A percentile compares a stretch with the other conserved stretches of the same genome.
phyloP scores from a whole-genome alignment of 2,888 invertebrate species.

The Nesidiocoris tenuis region DNA sequence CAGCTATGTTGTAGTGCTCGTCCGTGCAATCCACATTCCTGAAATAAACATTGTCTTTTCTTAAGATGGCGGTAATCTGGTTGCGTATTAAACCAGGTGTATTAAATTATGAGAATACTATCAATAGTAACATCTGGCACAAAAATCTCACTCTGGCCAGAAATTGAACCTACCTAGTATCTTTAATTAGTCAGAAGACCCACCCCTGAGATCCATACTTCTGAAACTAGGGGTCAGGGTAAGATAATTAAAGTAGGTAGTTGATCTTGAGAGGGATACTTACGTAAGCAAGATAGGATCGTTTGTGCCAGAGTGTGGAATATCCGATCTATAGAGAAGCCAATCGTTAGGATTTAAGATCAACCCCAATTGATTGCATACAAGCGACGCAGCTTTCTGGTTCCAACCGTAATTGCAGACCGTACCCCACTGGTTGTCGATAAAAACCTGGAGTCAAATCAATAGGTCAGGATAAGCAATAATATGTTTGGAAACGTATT shows the following conservation, averaged over 20 bases:
- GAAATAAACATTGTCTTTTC: too few species aligned
- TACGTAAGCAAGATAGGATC: constrained; percentile 71
- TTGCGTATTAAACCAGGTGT: background rate
- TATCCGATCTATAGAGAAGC: constrained; percentile 77
- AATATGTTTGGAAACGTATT: too few species aligned
- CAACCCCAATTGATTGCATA: constrained; percentile 91
- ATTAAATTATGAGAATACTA: background rate
- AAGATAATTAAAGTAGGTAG: too few species aligned
- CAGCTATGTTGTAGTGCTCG: constrained; percentile 84
- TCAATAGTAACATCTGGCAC: background rate
- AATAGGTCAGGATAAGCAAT: background rate
- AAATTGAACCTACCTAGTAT: too few species aligned
- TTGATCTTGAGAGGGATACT: too few species aligned
- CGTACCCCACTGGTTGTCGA: constrained; percentile 91
- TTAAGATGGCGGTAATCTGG: background rate
- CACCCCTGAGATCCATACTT: too few species aligned
- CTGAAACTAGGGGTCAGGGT: too few species aligned
- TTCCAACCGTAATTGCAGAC: constrained; percentile 97
- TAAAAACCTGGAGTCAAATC: constrained; percentile 61
- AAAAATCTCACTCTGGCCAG: too few species aligned
- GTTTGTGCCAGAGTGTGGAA: constrained; percentile 73
- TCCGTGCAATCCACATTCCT: constrained; percentile 88
- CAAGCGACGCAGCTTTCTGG: constrained; percentile 83
- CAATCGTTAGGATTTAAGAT: constrained; percentile 90
- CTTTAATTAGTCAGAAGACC: too few species aligned